Evolutionary conservation across 2,888 invertebrate genomes (phyloP).

Genomic region (Megaustenia siamemsis): DNA sequence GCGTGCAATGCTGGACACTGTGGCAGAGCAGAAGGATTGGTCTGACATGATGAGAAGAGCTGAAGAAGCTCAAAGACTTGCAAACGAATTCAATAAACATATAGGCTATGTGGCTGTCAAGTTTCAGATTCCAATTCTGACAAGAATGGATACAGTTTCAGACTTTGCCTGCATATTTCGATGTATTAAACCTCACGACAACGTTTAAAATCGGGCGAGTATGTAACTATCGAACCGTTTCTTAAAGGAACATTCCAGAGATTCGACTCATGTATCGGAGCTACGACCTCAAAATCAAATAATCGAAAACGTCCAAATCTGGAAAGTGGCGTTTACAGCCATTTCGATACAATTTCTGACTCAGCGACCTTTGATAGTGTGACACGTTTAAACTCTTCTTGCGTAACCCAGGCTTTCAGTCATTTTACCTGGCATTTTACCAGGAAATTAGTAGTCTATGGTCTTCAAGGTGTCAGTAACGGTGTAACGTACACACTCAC

Average conservation of each 20-base stretch:
- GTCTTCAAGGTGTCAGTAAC: conserved; percentile 56
- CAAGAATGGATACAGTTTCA: conserved; percentile 56
- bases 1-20: conserved; percentile 50
- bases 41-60: conserved; percentile 31
- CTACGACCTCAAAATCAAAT: too few relatives aligned
- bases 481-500: conserved; percentile 50
- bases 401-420: conserved; percentile 58
- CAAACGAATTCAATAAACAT: conserved; percentile 54
- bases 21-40: conserved; percentile 49
- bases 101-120: conserved; percentile 44
- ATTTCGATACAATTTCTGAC: background rate
- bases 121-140: conserved; percentile 53
- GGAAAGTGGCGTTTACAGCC: background rate
- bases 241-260: conserved; percentile 48
- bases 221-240: conserved; percentile 57
- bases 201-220: conserved; percentile 53
- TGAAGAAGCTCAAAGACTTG: conserved; percentile 48
- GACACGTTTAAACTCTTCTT: conserved; percentile 28
- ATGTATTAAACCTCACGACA: conserved; percentile 57
- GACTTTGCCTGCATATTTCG: conserved; percentile 56
- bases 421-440: conserved; percentile 61
- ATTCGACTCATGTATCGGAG: background rate
- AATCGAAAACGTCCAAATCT: background rate
- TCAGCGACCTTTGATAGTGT: background rate
- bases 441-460: conserved; percentile 55